Conservation (phyloP, 2,113 vertebrate species). For the Phaethon lepturus region DNA sequence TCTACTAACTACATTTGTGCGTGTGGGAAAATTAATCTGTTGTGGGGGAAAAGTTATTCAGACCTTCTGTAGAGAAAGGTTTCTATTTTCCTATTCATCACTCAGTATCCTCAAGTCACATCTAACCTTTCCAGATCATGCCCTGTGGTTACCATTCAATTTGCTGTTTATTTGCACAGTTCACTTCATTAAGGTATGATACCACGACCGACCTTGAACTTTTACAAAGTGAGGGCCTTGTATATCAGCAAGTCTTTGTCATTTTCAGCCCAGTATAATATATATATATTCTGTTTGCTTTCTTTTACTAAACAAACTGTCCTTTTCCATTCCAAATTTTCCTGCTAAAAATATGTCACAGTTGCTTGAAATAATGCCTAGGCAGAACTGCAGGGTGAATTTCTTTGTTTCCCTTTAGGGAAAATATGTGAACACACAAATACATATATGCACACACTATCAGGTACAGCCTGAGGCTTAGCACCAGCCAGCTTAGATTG, state of each 20-base stretch:
- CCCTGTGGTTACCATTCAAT: constrained; percentile 3
- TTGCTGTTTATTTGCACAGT: constrained; percentile 23
- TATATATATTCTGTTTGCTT: constrained; percentile 19
- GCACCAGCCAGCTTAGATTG: constrained; percentile 2
- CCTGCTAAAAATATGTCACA: not conserved
- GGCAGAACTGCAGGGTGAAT: not conserved
- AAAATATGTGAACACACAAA: constrained; percentile 27
- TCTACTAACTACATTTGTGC: not conserved
- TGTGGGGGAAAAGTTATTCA: not conserved
- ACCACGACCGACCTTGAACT: not conserved
- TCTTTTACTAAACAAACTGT: constrained; percentile 31
- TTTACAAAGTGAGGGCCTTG: not conserved
- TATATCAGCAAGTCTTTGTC: not conserved
- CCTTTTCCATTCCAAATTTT: constrained; percentile 22
- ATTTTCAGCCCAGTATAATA: not conserved
- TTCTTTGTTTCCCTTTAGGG: not conserved
- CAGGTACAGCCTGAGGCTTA: constrained; percentile 5
- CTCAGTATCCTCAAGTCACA: constrained; percentile 34
- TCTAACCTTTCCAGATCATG: constrained; percentile 35
- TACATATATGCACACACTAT: not conserved
- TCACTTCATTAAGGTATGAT: constrained; percentile 18
- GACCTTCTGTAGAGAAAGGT: not conserved
- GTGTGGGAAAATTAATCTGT: not conserved
- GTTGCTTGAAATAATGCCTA: not conserved
- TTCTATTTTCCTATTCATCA: constrained; percentile 21